Conservation (phyloP, 2,797 vertebrate species). For the Alosa sapidissima region DNA sequence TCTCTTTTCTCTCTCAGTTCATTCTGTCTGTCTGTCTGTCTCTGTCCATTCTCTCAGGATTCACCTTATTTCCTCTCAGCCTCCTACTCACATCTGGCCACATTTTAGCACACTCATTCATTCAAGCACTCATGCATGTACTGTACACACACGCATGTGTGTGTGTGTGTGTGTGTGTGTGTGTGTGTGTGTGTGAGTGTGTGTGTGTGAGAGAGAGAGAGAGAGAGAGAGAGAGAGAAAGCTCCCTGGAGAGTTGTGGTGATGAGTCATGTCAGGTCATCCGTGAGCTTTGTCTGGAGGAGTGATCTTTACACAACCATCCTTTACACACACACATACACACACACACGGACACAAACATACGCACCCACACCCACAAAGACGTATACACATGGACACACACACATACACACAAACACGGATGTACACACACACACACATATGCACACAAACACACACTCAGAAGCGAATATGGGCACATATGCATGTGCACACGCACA, state of each 20-base stretch:
- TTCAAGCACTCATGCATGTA: background rate
- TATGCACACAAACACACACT: background rate
- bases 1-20: conserved; percentile 30
- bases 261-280: background rate
- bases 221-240: background rate
- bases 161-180: background rate
- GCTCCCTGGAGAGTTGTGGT: background rate
- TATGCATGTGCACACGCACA: background rate
- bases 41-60: background rate
- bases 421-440: background rate
- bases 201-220: background rate
- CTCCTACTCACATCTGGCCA: conserved; percentile 36
- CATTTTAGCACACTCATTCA: conserved; percentile 42
- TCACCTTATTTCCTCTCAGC: background rate
- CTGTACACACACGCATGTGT: conserved; percentile 52
- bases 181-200: conserved; percentile 29
- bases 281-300: background rate
- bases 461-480: background rate
- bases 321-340: background rate
- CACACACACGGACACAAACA: background rate
- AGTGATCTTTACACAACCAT: no score
- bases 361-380: background rate
- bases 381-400: background rate
- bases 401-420: background rate
- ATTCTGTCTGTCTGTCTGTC: background rate